Evolutionary conservation across 1,140 invertebrate species (phyloP).

Genomic region (Micrasema minimum): DNA sequence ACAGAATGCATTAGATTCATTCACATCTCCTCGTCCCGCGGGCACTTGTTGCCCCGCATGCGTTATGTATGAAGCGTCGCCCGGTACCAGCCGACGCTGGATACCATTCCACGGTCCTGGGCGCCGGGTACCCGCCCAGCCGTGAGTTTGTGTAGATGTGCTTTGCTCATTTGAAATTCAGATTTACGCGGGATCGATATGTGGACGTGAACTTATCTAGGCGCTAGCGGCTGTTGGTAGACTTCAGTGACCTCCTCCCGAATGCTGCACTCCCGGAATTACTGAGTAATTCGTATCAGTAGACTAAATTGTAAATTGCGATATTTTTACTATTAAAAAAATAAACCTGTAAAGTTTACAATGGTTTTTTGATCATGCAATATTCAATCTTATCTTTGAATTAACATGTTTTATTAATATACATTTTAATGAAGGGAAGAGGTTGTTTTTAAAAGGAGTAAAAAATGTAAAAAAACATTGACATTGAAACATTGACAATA

Average conservation of each 20-base stretch:
- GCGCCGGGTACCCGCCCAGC: slow-evolving; percentile 6
- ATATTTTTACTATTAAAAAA: too few species aligned
- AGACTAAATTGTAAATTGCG: too few species aligned
- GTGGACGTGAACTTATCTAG: slow-evolving; percentile 48
- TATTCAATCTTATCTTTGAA: too few species aligned
- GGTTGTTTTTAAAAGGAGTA: too few species aligned
- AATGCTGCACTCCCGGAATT: not conserved
- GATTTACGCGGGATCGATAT: slow-evolving; percentile 50
- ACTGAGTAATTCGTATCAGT: not conserved
- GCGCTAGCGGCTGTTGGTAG: slow-evolving; percentile 15
- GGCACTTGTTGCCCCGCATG: slow-evolving; percentile 48
- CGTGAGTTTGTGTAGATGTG: slow-evolving; percentile 31
- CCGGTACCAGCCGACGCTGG: slow-evolving; percentile 4
- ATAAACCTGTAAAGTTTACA: too few species aligned
- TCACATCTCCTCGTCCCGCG: slow-evolving; percentile 30
- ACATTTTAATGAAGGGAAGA: too few species aligned
- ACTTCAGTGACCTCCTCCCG: slow-evolving; percentile 5
- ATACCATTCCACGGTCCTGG: not conserved
- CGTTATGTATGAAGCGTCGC: slow-evolving; percentile 50
- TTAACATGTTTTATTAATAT: too few species aligned
- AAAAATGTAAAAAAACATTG: too few species aligned
- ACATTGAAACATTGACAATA: too few species aligned
- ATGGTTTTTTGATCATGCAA: too few species aligned
- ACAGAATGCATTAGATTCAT: slow-evolving; percentile 41
- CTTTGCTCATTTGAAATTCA: slow-evolving; percentile 51